Evolutionary conservation across 2,113 vertebrate species (phyloP).

Genomic region (Plecotus auritus): DNA sequence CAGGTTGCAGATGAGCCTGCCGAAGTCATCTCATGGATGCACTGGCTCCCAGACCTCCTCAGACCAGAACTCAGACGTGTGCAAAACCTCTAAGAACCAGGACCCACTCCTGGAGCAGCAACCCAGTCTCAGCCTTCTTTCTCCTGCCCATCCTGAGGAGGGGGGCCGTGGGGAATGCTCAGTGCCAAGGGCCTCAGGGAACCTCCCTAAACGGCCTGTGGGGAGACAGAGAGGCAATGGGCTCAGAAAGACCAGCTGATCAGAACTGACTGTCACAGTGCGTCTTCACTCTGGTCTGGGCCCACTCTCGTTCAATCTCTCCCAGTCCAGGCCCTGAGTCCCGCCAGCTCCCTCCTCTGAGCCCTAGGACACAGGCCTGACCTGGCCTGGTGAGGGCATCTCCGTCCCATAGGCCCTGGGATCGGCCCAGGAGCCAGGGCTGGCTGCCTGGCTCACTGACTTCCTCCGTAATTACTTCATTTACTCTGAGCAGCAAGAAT

Average conservation of each 20-base stretch:
- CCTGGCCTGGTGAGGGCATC: background rate
- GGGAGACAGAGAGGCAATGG: background rate
- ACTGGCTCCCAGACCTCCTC: background rate
- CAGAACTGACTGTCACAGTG: background rate
- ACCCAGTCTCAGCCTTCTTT: background rate
- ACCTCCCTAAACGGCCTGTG: background rate
- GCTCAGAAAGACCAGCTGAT: background rate
- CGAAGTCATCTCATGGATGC: background rate
- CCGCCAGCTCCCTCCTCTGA: background rate
- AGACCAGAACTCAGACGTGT: background rate
- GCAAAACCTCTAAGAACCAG: background rate
- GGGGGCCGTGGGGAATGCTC: background rate
- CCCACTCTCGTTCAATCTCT: background rate
- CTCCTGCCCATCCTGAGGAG: background rate
- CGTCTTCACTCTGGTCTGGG: background rate
- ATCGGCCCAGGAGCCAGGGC: background rate
- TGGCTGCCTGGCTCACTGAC: background rate
- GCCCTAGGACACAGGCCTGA: background rate
- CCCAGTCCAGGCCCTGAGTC: background rate
- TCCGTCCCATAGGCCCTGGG: background rate
- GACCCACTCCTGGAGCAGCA: no score
- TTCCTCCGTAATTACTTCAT: constrained; percentile 60
- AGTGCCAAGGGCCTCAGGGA: background rate
- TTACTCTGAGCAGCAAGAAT: constrained; percentile 37
- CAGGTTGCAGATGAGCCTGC: background rate